Evolutionary conservation across 2,888 invertebrate species (phyloP), one percentile per base, ranked within the genome.

Genomic region (Oasisia sp.): DNA sequence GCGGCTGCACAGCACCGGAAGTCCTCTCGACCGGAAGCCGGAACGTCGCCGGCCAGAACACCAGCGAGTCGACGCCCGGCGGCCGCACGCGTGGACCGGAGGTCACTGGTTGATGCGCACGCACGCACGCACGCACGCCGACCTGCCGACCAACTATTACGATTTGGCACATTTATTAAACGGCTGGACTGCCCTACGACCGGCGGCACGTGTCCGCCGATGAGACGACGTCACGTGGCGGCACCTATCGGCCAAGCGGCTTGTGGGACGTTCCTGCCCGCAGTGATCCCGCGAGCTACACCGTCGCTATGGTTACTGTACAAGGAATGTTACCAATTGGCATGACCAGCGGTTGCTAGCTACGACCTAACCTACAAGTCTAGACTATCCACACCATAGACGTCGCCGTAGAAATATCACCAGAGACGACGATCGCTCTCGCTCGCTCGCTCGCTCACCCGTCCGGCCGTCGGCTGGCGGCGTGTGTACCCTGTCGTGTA

Each of bases 251-350:
- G 74, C 19, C 74, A n/a, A n/a, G n/a, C n/a, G 27, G 74, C 74
- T n/a, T 74, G 7, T 27, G 74, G 74, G 74, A 74, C 74, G 74
- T 74, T 27, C 74, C 74, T 74, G 74, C 74, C 74, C 74, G 74
- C 74, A 74, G 74, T 27, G 74, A 74, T 74, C 74, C 74, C 74
- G 74, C 74, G 19, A 27, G 74, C 74, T 74, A 74, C 74, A 74
- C 74, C 27, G 74, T 74, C 74, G 74, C 74, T 74, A 74, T 74
- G 74, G 74, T 74, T 74, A 27, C 74, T 74, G 74, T 74, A 74
- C 74, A 74, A 74, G 74, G 74, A 74, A 74, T 74, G 74, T 74
- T 74, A 74, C 74, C 74, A 74, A 74, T 74, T 74, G 74, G 74
- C 74, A 27, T 74, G 74, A 74, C 74, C 74, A 74, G 74, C 74